Evolutionary conservation across 2,797 vertebrate genomes (phyloP).

Genomic region (Chiroxiphia lanceolata): DNA sequence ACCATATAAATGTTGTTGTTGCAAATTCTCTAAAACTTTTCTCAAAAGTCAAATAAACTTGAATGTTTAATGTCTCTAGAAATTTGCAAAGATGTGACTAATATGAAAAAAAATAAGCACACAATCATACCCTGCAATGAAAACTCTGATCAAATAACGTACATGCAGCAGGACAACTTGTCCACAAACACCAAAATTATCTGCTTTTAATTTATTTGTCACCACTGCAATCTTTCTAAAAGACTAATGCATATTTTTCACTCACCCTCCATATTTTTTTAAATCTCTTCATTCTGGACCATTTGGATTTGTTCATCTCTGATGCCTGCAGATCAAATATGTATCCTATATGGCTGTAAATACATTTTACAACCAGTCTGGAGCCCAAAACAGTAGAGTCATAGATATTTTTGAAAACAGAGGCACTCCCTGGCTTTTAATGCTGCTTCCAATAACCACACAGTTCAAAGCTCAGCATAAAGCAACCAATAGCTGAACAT

Average conservation of each 20-base stretch:
- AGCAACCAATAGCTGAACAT: conserved; percentile 76
- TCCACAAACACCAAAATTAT: neutral
- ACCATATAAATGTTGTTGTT: neutral
- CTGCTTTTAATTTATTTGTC: neutral
- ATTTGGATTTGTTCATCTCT: conserved; percentile 84
- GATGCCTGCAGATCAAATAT: conserved; percentile 15
- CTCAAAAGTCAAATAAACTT: conserved; percentile 1
- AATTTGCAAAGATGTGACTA: conserved; percentile 5
- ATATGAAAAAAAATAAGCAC: neutral
- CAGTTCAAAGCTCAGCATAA: conserved; percentile 76
- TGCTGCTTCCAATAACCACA: conserved; percentile 79
- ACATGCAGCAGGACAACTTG: neutral
- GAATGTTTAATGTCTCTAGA: neutral
- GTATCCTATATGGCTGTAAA: conserved; percentile 30
- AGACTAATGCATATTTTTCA: conserved; percentile 54
- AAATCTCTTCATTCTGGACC: conserved; percentile 84
- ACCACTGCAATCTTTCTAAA: neutral
- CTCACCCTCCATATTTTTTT: conserved; percentile 93
- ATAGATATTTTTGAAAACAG: conserved; percentile 77
- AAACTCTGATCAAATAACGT: neutral
- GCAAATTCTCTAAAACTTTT: conserved; percentile 7
- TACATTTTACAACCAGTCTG: conserved; percentile 26
- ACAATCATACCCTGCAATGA: neutral
- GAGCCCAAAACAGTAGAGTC: conserved; percentile 55
- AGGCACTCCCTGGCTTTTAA: conserved; percentile 85